Percentiles rank a stretch among this genome's conserved stretches.
Conservation (phyloP, 1,140 invertebrate genomes). For the Maconellicoccus hirsutus region DNA sequence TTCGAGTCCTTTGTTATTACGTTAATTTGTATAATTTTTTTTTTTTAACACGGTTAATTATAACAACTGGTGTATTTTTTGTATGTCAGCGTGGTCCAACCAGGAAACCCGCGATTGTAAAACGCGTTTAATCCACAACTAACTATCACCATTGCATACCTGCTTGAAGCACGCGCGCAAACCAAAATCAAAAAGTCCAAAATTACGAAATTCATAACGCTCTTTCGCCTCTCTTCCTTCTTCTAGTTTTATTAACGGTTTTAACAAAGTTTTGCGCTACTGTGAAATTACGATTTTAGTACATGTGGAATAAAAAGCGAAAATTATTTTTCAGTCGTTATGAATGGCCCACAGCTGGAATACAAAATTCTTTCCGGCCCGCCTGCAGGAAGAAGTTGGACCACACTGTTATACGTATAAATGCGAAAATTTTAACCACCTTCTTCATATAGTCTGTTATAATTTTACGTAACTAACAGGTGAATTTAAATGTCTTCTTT, state of each 20-base stretch:
- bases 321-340: slow-evolving; percentile 22
- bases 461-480: slow-evolving; percentile 21
- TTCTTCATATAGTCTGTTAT: slow-evolving; percentile 19
- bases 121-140: slow-evolving; percentile 15
- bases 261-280: neutral
- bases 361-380: slow-evolving; percentile 22
- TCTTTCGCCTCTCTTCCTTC: neutral
- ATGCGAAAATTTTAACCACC: slow-evolving; percentile 10
- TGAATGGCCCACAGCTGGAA: slow-evolving; percentile 21
- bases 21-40: neutral
- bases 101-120: neutral
- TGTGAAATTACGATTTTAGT: neutral
- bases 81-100: slow-evolving; percentile 20
- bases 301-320: slow-evolving; percentile 13
- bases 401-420: slow-evolving; percentile 21
- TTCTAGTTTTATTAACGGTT: slow-evolving; percentile 20
- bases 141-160: neutral
- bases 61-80: slow-evolving; percentile 17
- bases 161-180: neutral
- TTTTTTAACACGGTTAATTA: slow-evolving; percentile 5
- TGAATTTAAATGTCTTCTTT: slow-evolving; percentile 15
- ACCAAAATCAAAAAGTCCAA: neutral
- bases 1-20: neutral
- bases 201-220: neutral
- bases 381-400: slow-evolving; percentile 16